A percentile compares a stretch with the other conserved stretches of the same genome.
Evolutionary conservation across 2,113 vertebrate species (phyloP).

Genomic region (Melanerpes formicivorus): DNA sequence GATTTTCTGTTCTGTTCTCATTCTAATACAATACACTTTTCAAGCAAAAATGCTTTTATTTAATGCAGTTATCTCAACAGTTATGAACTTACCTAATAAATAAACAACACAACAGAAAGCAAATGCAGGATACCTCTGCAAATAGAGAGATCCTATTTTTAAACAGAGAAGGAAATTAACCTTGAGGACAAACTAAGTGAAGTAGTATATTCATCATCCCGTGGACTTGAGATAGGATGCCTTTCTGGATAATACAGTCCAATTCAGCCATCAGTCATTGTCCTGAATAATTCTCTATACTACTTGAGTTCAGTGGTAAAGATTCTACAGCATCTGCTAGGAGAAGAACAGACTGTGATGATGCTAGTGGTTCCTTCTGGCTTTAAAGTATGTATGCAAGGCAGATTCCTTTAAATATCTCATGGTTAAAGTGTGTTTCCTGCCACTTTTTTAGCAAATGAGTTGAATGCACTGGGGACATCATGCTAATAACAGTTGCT

Average conservation of each 20-base stretch:
- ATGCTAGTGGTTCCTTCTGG: background rate
- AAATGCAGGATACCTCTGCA: background rate
- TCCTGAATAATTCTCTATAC: background rate
- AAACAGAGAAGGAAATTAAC: background rate
- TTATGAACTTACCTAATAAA: background rate
- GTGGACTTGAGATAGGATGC: background rate
- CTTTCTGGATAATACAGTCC: background rate
- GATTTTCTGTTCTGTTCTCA: background rate
- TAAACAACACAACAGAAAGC: background rate
- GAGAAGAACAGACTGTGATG: background rate
- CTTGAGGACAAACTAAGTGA: background rate
- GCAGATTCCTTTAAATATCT: conserved; percentile 19
- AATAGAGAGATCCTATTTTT: background rate
- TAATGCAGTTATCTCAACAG: background rate
- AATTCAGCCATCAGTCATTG: background rate
- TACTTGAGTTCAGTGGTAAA: background rate
- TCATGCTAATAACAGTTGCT: background rate
- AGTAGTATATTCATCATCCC: background rate
- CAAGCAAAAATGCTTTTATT: background rate
- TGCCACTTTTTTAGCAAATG: background rate
- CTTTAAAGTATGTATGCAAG: background rate
- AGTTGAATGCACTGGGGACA: background rate
- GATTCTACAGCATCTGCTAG: background rate
- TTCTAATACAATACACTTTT: background rate
- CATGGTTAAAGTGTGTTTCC: background rate